These are phyloP conservation scores for Tipula confusa DNA, from an alignment of 2,888 invertebrate species.

Conservation along the genomic window DNA sequence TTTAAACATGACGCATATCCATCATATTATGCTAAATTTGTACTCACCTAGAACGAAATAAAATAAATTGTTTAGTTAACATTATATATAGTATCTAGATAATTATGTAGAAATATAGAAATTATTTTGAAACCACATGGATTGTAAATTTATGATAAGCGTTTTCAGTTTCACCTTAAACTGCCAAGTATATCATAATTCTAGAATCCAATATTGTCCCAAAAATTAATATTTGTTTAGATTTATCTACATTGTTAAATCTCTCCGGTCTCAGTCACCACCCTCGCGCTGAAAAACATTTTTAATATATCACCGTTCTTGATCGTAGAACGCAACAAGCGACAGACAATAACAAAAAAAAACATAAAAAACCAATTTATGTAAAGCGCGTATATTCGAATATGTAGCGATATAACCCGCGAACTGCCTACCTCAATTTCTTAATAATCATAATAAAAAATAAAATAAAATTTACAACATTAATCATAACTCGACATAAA, in stretches of 20 bases:
- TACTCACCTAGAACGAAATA: slow-evolving; percentile 14
- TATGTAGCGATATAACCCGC: background rate
- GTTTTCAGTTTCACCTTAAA: no score
- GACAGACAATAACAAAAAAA: no score
- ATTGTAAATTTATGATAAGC: no score
- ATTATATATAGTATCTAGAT: no score
- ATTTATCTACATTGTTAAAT: background rate
- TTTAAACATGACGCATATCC: background rate
- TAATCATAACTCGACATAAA: background rate
- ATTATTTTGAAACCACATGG: no score
- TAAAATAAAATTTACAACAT: background rate
- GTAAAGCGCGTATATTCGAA: no score
- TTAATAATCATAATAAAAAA: background rate
- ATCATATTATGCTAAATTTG: background rate
- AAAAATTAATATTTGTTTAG: background rate
- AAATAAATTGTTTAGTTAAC: background rate
- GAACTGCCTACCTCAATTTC: background rate
- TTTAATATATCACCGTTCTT: background rate
- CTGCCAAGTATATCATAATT: no score
- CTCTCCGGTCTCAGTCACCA: background rate
- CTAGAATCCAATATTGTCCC: no score
- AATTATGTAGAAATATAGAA: no score
- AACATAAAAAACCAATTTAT: background rate
- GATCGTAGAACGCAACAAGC: background rate
- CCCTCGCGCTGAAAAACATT: background rate